Base-by-base conservation (phyloP, 2,113 vertebrate genomes). In the Boleophthalmus pectinirostris region DNA sequence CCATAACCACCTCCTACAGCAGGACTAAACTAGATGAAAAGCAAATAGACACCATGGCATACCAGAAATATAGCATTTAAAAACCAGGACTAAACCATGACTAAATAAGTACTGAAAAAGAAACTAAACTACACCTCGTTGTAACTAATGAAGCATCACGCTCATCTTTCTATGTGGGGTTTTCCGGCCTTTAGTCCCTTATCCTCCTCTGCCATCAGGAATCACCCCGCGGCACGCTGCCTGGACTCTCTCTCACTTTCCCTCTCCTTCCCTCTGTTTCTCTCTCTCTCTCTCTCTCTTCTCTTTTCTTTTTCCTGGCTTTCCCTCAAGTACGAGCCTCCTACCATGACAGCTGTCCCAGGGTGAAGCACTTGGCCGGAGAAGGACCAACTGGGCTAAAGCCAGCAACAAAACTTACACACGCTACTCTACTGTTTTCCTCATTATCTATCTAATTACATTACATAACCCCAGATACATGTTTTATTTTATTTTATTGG, bases 311-410 rank as follows among this genome's bases (percentile, higher is more conserved):
- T 82, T 33, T 69, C 71, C 85, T 60, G 80, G 86, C 80, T 88
- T 81, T 75, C 71, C 79, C 74, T 86, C 76, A 75, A 84, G 85
- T 73, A 79, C 29, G 35, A 73, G 83, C 85, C 85, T 79, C 80
- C 25, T 71, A 87, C 84, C 85, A 75, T 78, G 91, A 90, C 89
- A 90, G 88, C 86, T 90, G 90, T 87, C 88, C 89, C 77, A 65
- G 81, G 82, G 77, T 68, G 64, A 79, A 88, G 87, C 88, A 16
- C 78, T 83, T 38, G 82, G 90, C 89, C 88, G 87, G 82, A 86
- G 68, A 83, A 67, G 73, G 73, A 72, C 80, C 79, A 76, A 72
- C 89, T 90, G 89, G 85, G 88, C 63, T 74, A 13, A 51, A 67
- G 89, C 89, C 88, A 86, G 77, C 78, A 81, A 80, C 77, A 72